Evolutionary conservation across 2,797 vertebrate genomes (phyloP), one percentile per base, ranked within the genome.

Genomic region (Pteronotus mesoamericanus): DNA sequence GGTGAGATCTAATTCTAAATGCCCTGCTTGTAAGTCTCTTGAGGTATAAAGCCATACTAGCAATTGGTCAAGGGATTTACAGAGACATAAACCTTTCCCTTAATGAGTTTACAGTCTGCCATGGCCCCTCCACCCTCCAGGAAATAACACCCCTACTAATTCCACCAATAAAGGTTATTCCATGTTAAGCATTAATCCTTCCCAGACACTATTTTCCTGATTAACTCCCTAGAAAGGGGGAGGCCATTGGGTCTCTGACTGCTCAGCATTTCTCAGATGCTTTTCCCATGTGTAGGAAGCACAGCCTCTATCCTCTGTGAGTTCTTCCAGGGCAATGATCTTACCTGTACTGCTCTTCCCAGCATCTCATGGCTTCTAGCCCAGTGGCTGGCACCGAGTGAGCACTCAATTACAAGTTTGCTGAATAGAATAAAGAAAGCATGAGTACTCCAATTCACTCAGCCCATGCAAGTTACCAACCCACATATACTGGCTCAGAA

Each of bases 81-180:
- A 14, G 44, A 84, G 26, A 59, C 64, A 74, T 78, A 90, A 96
- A 22, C 19, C 11, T 92, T 91, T 86, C 59, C 51, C 89, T 68
- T 93, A 92, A 96, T 91, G 77, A 95, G 22, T 94, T 97, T 95
- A 94, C 66, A 92, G 68, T 92, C 84, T 95, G 89, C 24, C 21
- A 6, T 22, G n/a, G 29, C 32, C 71, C 29, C 51, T 51, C 22
- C 12, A 6, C 39, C 44, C 77, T 59, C 29, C 48, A 39, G 93
- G 71, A 97, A 97, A 89, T 69, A 92, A 91, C 89, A 90, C 80
- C 84, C 87, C 80, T 10, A 0, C 89, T 96, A 82, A 95, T 96
- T 80, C 86, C 79, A 89, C 71, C 74, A 77, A 84, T 46, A 78
- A 84, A 85, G 57, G 51, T 94, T 94, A 89, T 84, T 96, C 51